Evolutionary conservation across 92 coral and sea anemone genomes (phyloP).

Genomic region (Phenganax marumi): DNA sequence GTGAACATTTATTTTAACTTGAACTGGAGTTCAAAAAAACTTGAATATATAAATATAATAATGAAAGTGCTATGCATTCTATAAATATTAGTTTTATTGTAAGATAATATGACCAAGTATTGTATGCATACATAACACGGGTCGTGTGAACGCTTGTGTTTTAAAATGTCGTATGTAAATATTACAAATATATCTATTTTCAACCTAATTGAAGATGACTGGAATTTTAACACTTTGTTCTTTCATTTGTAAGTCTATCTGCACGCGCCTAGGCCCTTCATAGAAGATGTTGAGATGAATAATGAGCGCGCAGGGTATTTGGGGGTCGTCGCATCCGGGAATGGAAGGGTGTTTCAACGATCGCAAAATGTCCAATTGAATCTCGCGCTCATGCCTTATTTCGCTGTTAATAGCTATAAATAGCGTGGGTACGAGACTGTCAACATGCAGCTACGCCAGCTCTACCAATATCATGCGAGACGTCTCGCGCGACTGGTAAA

Average conservation of each 20-base stretch:
- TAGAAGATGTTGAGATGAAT: too few relatives aligned
- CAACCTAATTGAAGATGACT: constrained; percentile 28
- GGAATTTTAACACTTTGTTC: constrained; percentile 20
- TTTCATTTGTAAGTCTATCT: neutral
- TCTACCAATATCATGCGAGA: too few relatives aligned
- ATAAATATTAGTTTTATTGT: constrained; percentile 38
- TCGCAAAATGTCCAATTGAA: too few relatives aligned
- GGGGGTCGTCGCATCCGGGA: too few relatives aligned
- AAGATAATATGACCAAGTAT: constrained; percentile 31
- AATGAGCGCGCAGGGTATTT: too few relatives aligned
- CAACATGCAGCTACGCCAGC: too few relatives aligned
- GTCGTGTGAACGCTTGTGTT: neutral
- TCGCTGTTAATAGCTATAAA: too few relatives aligned
- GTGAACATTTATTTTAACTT: constrained; percentile 17
- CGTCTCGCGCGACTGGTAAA: too few relatives aligned
- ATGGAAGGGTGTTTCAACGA: too few relatives aligned
- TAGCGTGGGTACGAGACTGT: too few relatives aligned
- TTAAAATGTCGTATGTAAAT: constrained; percentile 42
- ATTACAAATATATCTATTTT: constrained; percentile 35
- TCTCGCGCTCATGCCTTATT: too few relatives aligned
- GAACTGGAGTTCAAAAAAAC: constrained; percentile 21
- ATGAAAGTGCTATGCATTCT: constrained; percentile 39
- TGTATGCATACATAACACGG: neutral
- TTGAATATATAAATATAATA: neutral
- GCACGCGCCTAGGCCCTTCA: too few relatives aligned